Conservation (phyloP, 2,113 vertebrate genomes). For the Piaya cayana region DNA sequence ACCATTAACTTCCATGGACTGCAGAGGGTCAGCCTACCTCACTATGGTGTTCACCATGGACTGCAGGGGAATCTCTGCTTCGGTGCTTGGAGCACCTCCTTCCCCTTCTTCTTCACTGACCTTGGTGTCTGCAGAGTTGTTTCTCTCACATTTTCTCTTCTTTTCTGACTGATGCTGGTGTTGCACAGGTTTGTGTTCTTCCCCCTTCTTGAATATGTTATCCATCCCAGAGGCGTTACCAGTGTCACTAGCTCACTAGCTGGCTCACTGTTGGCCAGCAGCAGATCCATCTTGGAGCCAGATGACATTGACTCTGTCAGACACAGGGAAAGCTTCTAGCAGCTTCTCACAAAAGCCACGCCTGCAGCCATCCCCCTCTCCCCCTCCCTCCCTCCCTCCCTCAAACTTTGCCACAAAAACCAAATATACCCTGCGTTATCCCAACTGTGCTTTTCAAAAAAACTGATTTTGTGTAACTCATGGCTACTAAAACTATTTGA, state of each 20-base stretch:
- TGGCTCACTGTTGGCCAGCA: neutral
- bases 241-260: rapidly evolving
- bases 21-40: too few relatives aligned
- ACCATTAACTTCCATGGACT: too few relatives aligned
- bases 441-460: conserved; percentile 26
- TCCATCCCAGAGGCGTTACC: too few relatives aligned
- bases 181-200: neutral
- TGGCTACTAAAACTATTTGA: conserved; percentile 21
- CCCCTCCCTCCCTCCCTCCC: too few relatives aligned
- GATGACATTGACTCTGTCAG: neutral
- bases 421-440: neutral
- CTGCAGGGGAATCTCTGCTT: too few relatives aligned
- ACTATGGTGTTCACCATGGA: too few relatives aligned
- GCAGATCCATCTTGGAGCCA: neutral
- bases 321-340: neutral
- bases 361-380: neutral
- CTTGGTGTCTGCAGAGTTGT: too few relatives aligned
- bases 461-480: conserved; percentile 7
- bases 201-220: too few relatives aligned
- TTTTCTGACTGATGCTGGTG: neutral
- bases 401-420: too few relatives aligned
- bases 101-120: too few relatives aligned
- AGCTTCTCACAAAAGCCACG: neutral
- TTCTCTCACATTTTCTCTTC: too few relatives aligned
- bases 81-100: too few relatives aligned